Base-by-base conservation (phyloP, 2,113 vertebrate species). In the Echinops telfairi region DNA sequence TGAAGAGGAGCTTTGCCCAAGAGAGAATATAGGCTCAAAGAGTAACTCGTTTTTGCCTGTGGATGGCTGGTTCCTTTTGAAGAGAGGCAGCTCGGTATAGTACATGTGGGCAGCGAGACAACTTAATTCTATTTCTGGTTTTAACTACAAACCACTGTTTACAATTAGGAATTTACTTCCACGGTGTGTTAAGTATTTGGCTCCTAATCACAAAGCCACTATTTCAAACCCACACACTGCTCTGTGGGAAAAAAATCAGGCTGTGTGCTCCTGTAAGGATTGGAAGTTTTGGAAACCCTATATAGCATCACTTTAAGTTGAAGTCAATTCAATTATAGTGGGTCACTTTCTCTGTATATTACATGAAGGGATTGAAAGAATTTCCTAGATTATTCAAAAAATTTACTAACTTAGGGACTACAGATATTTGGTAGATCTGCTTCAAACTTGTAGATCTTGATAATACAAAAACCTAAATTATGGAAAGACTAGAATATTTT, bases 351-450 rank as follows among this genome's bases (percentile, higher is more conserved):
- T 60, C 23, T 86, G 5, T 33, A 60, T 93, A 68, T 86, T 19
- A 79, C 89, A 78, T 87, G 1, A 76, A 87, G 2, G 16, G n/a
- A 10, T 92, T 82, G 8, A 68, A 95, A 90, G 6, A 47, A 3
- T 90, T 9, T 33, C 88, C 33, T 81, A 70, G 84, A 47, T 85
- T 90, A 88, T 88, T 47, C 53, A 81, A 88, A 47, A 90, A 11
- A 16, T 2, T 58, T 85, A 82, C 20, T 78, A 88, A 88, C 40
- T 75, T 3, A 27, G 36, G 64, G 9, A 78, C 20, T 87, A 31
- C 19, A 76, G 14, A 76, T 58, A 19, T 77, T 83, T 93, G 40
- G 62, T 82, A 0, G 89, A 89, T 75, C 40, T 82, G 27, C 31
- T 60, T 78, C 7, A 73, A 4, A 25, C 64, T 27, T 10, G 25